These are phyloP conservation scores for Caenorhabditis doughertyi DNA, from an alignment of 2,888 invertebrate species.

Conservation along the genomic window DNA sequence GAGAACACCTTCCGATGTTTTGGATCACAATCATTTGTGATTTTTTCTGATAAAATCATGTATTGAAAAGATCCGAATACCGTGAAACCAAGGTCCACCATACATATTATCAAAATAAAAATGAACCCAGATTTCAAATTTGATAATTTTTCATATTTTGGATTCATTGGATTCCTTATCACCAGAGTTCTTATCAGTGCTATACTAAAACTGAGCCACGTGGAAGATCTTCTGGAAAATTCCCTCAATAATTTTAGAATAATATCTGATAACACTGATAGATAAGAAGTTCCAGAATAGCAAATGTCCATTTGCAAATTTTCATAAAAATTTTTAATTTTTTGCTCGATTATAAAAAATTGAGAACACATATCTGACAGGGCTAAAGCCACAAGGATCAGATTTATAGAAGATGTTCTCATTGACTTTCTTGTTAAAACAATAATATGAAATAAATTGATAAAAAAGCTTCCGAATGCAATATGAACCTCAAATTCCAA, in stretches of 20 bases:
- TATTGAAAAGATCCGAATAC: background rate
- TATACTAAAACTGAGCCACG: slow-evolving; percentile 19
- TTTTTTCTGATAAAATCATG: background rate
- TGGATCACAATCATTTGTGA: slow-evolving; percentile 7
- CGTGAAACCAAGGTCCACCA: background rate
- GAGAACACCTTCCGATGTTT: background rate
- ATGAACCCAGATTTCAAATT: background rate
- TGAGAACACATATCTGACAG: slow-evolving; percentile 3
- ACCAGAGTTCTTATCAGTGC: slow-evolving; percentile 5
- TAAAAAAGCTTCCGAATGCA: background rate
- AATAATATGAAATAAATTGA: slow-evolving; percentile 23
- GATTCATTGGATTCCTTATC: slow-evolving; percentile 16
- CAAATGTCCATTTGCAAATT: background rate
- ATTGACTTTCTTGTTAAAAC: slow-evolving; percentile 9
- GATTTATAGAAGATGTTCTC: slow-evolving; percentile 27
- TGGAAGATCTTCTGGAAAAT: slow-evolving; percentile 14
- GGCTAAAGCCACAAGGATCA: slow-evolving; percentile 1
- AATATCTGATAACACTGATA: slow-evolving; percentile 1
- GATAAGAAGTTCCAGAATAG: slow-evolving; percentile 4
- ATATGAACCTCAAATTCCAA: background rate
- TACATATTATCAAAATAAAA: background rate
- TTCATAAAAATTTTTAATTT: slow-evolving; percentile 6
- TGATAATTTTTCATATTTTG: slow-evolving; percentile 1
- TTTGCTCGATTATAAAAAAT: slow-evolving; percentile 19
- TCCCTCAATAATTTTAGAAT: background rate